Conservation (phyloP, 2,797 vertebrate genomes). For the Eleutherodactylus coqui region DNA sequence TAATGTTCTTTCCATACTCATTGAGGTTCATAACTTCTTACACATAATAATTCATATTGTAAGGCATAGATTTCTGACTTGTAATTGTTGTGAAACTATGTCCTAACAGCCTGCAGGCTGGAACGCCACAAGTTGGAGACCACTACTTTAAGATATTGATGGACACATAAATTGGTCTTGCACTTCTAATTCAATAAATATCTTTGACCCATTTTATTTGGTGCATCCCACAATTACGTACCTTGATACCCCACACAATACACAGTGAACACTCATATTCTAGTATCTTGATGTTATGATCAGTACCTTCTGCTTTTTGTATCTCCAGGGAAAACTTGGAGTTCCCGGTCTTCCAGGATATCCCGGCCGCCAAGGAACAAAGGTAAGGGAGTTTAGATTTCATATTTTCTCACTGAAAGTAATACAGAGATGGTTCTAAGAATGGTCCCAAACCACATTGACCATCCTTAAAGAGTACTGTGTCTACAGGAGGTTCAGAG, state of each 20-base stretch:
- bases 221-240: background rate
- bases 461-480: background rate
- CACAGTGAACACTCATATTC: background rate
- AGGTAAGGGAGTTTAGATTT: constrained; percentile 80
- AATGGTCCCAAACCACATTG: background rate
- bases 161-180: background rate
- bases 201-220: background rate
- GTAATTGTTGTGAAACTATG: background rate
- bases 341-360: constrained; percentile 92
- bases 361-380: constrained; percentile 88
- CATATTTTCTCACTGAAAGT: background rate
- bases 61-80: background rate
- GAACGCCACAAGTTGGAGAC: background rate
- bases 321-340: constrained; percentile 87
- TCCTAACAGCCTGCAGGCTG: background rate
- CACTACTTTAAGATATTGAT: background rate
- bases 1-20: too few species aligned
- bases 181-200: background rate
- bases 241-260: too few species aligned
- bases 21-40: too few species aligned
- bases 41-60: too few species aligned
- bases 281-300: background rate
- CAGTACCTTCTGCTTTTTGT: background rate
- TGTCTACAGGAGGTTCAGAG: background rate
- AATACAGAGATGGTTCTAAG: background rate